phyloP scores from a whole-genome alignment of 2,113 vertebrate species.

The Penelope pileata region DNA sequence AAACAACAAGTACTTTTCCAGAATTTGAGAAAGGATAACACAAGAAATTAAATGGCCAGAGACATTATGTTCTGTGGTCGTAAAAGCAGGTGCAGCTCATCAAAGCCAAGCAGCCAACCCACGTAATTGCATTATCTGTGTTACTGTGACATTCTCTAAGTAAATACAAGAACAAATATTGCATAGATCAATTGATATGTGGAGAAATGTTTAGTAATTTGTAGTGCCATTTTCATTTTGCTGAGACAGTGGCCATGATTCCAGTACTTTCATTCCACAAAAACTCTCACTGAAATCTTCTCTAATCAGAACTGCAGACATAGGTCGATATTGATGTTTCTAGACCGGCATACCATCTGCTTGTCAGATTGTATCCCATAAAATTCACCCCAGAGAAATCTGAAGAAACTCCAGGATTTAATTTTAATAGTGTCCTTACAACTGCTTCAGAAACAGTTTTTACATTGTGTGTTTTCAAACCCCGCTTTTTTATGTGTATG shows the following conservation, averaged over 20 bases:
- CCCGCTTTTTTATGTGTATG: background rate
- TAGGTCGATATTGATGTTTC: background rate
- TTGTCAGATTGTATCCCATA: background rate
- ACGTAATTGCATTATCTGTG: background rate
- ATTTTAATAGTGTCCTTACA: background rate
- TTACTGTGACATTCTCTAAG: background rate
- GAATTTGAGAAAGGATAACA: background rate
- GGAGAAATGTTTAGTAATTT: background rate
- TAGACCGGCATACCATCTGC: background rate
- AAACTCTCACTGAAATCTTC: background rate
- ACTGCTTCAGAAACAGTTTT: background rate
- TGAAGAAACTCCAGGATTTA: background rate
- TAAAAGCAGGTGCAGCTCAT: background rate
- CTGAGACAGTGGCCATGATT: background rate
- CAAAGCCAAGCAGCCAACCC: background rate
- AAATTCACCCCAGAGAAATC: background rate
- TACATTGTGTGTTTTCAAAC: background rate
- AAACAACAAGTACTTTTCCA: background rate
- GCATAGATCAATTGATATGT: background rate
- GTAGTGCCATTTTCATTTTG: background rate
- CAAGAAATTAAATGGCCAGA: background rate
- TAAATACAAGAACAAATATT: background rate
- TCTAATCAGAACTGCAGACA: background rate
- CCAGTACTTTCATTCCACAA: background rate
- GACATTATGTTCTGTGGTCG: background rate